These are phyloP conservation scores for Eulemur albifrons DNA, from an alignment of 2,797 vertebrate genomes.

Conservation along the genomic window DNA sequence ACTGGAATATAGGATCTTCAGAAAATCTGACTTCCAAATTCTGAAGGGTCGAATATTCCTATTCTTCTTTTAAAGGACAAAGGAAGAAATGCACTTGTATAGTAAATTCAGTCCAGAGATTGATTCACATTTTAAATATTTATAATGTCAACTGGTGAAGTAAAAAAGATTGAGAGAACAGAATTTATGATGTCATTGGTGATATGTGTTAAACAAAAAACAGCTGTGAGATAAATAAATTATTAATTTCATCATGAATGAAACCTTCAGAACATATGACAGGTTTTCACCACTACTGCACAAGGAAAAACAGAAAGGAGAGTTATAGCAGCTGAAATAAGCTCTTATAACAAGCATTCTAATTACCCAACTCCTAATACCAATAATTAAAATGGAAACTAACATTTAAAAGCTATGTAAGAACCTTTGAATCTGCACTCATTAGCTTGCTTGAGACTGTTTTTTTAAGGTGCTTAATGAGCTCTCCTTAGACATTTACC, in stretches of 20 bases:
- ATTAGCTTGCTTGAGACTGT: conserved; percentile 2
- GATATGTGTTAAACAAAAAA: conserved; percentile 34
- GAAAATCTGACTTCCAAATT: conserved; percentile 52
- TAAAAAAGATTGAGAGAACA: conserved; percentile 11
- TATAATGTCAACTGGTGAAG: conserved; percentile 6
- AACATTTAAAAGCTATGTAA: conserved; percentile 14
- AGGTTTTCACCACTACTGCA: conserved; percentile 24
- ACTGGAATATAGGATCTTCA: conserved; percentile 25
- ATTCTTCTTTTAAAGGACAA: conserved; percentile 36
- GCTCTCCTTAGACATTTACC: conserved; percentile 18
- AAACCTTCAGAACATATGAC: conserved; percentile 33
- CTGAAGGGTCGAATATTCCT: neutral
- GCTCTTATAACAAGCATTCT: neutral
- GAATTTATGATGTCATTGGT: conserved; percentile 19
- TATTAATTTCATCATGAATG: conserved; percentile 34
- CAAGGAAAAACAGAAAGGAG: neutral
- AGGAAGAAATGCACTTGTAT: neutral
- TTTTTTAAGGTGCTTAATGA: conserved; percentile 9
- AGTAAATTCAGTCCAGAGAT: conserved; percentile 1
- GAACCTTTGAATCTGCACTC: conserved; percentile 10
- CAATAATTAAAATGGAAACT: conserved; percentile 55
- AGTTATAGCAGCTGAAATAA: neutral
- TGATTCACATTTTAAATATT: conserved; percentile 52
- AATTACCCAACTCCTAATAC: conserved; percentile 50
- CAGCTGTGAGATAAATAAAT: conserved; percentile 48